A percentile compares a stretch with the other conserved stretches of the same genome.
These are phyloP conservation scores for Bombus superbus DNA, from an alignment of 1,140 invertebrate species.

Conservation along the genomic window DNA sequence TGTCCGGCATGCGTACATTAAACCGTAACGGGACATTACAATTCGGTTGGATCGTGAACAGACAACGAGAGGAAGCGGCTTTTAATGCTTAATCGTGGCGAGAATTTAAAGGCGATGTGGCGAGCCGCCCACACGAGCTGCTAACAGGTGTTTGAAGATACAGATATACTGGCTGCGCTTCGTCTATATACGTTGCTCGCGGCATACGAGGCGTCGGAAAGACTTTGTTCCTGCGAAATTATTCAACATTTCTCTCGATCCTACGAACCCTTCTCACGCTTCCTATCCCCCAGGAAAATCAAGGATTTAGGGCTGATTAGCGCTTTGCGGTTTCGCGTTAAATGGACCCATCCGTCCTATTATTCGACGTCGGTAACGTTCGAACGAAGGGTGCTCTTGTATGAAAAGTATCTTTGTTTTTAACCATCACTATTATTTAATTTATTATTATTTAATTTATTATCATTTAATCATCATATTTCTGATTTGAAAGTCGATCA, in stretches of 20 bases:
- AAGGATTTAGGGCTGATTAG: too few relatives aligned
- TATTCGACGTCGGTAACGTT: too few relatives aligned
- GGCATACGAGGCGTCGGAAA: background rate
- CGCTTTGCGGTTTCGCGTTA: too few relatives aligned
- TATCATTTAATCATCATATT: background rate
- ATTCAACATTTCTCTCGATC: constrained; percentile 7
- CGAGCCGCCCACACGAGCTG: constrained; percentile 64
- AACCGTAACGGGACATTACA: background rate
- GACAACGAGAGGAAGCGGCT: background rate
- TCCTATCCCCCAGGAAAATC: too few relatives aligned
- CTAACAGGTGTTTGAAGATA: constrained; percentile 81
- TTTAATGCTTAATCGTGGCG: constrained; percentile 18
- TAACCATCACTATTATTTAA: too few relatives aligned
- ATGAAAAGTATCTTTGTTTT: too few relatives aligned
- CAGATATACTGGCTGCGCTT: constrained; percentile 73
- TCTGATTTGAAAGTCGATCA: background rate
- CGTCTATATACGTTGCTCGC: background rate
- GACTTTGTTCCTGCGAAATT: constrained; percentile 1
- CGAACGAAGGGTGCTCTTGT: too few relatives aligned
- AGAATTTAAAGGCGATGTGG: constrained; percentile 69
- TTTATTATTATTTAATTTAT: too few relatives aligned
- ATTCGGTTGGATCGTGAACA: background rate
- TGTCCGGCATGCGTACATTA: background rate
- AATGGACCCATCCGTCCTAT: too few relatives aligned
- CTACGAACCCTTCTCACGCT: too few relatives aligned